Conservation (phyloP, 2,888 invertebrate species). For the Cremastinae sp. region DNA sequence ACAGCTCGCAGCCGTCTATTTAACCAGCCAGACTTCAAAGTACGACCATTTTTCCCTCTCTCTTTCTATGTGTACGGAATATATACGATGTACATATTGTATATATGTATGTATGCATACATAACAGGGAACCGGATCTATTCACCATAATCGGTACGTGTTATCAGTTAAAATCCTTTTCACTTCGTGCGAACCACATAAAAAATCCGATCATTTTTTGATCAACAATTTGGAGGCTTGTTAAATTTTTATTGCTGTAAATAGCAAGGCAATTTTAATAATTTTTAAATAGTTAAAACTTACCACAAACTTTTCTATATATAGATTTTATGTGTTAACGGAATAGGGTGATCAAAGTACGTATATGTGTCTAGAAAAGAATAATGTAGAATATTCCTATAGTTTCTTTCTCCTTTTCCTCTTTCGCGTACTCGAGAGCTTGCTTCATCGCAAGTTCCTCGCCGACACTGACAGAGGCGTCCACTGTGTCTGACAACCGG, state of each 20-base stretch:
- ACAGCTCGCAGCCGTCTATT: slow-evolving; percentile 69
- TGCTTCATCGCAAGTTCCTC: slow-evolving; percentile 37
- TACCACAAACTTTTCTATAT: too few species aligned
- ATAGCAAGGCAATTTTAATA: too few species aligned
- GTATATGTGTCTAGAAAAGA: slow-evolving; percentile 69
- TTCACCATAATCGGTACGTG: slow-evolving; percentile 24
- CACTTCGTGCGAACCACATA: background rate
- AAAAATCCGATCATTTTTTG: background rate
- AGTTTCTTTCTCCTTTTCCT: slow-evolving; percentile 51
- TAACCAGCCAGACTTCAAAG: slow-evolving; percentile 73
- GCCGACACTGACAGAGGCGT: slow-evolving; percentile 59
- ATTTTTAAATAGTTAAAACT: too few species aligned
- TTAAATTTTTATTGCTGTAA: too few species aligned
- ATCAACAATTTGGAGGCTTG: too few species aligned
- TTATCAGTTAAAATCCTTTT: slow-evolving; percentile 1
- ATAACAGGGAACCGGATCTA: background rate
- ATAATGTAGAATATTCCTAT: slow-evolving; percentile 68
- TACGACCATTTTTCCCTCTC: slow-evolving; percentile 25
- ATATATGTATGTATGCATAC: too few species aligned
- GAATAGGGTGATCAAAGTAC: too few species aligned
- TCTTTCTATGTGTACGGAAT: too few species aligned
- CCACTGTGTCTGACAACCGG: slow-evolving; percentile 75
- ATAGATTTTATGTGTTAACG: too few species aligned
- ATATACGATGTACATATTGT: too few species aligned
- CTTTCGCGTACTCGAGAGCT: slow-evolving; percentile 51